These are phyloP conservation scores for Synanthedon tipuliformis DNA, from an alignment of 2,888 invertebrate species.

Conservation along the genomic window DNA sequence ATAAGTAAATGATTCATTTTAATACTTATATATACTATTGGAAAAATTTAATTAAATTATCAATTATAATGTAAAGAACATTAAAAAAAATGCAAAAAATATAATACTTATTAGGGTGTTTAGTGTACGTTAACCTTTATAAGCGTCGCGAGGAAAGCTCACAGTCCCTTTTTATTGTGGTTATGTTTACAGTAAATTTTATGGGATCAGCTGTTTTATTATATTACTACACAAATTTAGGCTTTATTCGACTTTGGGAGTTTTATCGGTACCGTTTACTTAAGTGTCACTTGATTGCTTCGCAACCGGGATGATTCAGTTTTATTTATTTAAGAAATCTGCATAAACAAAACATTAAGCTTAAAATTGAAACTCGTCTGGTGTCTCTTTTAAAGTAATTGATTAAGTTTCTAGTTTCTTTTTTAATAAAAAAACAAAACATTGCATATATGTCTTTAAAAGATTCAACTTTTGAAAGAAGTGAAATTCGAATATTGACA, in stretches of 20 bases:
- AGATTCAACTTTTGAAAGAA: background rate
- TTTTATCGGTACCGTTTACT: background rate
- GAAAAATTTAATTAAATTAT: too few relatives aligned
- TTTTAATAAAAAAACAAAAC: too few relatives aligned
- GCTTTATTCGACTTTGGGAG: background rate
- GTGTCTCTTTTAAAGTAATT: too few relatives aligned
- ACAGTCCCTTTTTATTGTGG: slow-evolving; percentile 40
- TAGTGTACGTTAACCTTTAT: background rate
- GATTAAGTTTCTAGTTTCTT: too few relatives aligned
- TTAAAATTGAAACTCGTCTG: background rate
- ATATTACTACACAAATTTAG: slow-evolving; percentile 25
- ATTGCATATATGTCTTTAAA: too few relatives aligned
- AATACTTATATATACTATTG: too few relatives aligned
- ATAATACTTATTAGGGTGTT: background rate
- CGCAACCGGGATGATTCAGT: slow-evolving; percentile 6
- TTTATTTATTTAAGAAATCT: slow-evolving; percentile 13
- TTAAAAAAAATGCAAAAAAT: too few relatives aligned
- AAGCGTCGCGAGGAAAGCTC: slow-evolving; percentile 7
- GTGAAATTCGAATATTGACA: background rate
- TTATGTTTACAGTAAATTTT: slow-evolving; percentile 45
- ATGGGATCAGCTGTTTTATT: slow-evolving; percentile 57
- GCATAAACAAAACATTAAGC: slow-evolving; percentile 1
- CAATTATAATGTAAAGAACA: too few relatives aligned
- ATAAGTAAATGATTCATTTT: too few relatives aligned
- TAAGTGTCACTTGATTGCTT: background rate